Base-by-base conservation (phyloP, 2,797 vertebrate genomes). In the Spinus olivaceus region DNA sequence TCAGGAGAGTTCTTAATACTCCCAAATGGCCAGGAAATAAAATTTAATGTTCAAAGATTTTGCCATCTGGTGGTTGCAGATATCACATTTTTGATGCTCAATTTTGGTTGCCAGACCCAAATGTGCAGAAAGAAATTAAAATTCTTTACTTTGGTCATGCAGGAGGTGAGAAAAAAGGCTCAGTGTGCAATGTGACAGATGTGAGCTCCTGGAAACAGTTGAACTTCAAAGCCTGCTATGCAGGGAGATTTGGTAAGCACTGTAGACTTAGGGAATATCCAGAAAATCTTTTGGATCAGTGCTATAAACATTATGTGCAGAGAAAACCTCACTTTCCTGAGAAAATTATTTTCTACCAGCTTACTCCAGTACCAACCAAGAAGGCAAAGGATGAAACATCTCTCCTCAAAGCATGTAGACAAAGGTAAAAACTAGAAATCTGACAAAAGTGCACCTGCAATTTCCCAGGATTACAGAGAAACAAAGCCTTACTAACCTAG, bases 41-140 rank as follows among this genome's bases (percentile, higher is more conserved):
- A 97, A 95, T 67, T 64, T 92, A 96, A 95, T 74, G 81, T 94
- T 95, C 77, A 97, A 97, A 96, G 95, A 90, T 96, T 96, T 97
- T 97, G 64, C 96, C 95, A 94, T 97, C 96, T 97, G 96, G 78
- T 96, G 35, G 56, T 3, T 91, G 49, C 35, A 92, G 87, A 95
- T 97, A 87, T 56, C 56, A 80, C 73, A 91, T 25, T 97, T 96
- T n/a, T 79, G 90, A 95, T 85, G 63, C 82, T 89, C 65, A 92
- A 94, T 80, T 96, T 96, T 95, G n/a, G 84, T 95, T 97, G 89
- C 84, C 72, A 93, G 50, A 44, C 69, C 69, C 69, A 92, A 91
- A 95, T 56, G 59, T 47, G n/a, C 41, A 86, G 49, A 44, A 77
- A 83, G 56, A 47, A 70, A 96, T 87, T 80, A 49, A 67, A 92